Conservation (phyloP, 1,140 invertebrate species). For the Eriosoma lanigerum region DNA sequence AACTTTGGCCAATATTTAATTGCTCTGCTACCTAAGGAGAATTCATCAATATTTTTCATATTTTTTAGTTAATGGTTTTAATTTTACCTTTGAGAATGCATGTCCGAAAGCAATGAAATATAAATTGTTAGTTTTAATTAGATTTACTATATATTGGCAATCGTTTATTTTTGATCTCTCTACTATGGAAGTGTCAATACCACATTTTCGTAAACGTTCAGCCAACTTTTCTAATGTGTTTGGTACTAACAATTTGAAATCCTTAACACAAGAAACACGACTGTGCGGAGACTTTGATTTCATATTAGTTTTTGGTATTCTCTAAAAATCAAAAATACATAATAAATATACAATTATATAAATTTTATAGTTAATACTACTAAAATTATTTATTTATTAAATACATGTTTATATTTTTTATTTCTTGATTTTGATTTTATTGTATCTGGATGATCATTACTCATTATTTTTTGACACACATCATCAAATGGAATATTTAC, state of each 20-base stretch:
- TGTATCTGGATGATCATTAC: slow-evolving; percentile 30
- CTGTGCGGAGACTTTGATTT: not conserved
- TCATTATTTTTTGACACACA: slow-evolving; percentile 61
- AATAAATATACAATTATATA: not conserved
- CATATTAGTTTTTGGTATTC: slow-evolving; percentile 5
- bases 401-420: slow-evolving; percentile 41
- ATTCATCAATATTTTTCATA: not conserved
- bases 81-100: slow-evolving; percentile 59
- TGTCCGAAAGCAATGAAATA: slow-evolving; percentile 64
- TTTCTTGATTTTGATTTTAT: slow-evolving; percentile 45
- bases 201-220: slow-evolving; percentile 66
- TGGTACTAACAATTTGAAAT: slow-evolving; percentile 62
- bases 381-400: not conserved
- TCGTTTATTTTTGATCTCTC: slow-evolving; percentile 58
- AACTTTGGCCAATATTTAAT: slow-evolving; percentile 59
- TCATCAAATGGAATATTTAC: slow-evolving; percentile 65
- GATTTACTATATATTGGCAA: slow-evolving; percentile 61
- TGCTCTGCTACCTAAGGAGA: slow-evolving; percentile 1
- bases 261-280: slow-evolving; percentile 50
- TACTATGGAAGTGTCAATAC: slow-evolving; percentile 66
- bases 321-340: slow-evolving; percentile 30
- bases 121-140: slow-evolving; percentile 62
- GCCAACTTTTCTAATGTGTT: slow-evolving; percentile 63
- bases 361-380: not conserved
- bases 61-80: not conserved